phyloP scores from a whole-genome alignment of 2,113 vertebrate genomes.

The Heterotis niloticus region DNA sequence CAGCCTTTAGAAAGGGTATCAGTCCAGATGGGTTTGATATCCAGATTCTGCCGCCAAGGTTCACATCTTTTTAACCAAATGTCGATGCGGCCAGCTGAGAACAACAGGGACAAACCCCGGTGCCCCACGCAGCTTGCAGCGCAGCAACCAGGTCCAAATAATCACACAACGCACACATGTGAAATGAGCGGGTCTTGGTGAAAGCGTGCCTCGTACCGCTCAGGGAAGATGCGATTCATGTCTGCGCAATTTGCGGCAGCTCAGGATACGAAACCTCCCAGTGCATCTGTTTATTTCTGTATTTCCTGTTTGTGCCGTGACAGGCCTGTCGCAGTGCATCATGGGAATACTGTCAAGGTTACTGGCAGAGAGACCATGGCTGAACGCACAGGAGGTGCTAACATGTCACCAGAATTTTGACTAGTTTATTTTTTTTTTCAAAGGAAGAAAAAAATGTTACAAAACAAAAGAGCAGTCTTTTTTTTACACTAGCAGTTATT shows the following conservation, averaged over 20 bases:
- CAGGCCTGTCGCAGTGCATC: conserved; percentile 35
- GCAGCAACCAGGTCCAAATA: too few species aligned
- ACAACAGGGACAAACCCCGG: too few species aligned
- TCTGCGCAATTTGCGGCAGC: not conserved
- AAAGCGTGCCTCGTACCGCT: too few species aligned
- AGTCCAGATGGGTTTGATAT: too few species aligned
- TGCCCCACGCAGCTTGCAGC: too few species aligned
- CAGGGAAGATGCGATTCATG: too few species aligned
- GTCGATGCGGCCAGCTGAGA: too few species aligned
- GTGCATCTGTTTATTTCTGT: conserved; percentile 51
- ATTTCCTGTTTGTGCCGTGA: conserved; percentile 60
- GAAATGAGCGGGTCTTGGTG: too few species aligned
- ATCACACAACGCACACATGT: too few species aligned
- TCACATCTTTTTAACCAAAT: too few species aligned
- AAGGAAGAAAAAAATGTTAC: conserved; percentile 71
- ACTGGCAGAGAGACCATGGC: conserved; percentile 38
- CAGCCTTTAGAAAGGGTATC: too few species aligned
- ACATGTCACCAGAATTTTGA: conserved; percentile 87
- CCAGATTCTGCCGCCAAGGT: too few species aligned
- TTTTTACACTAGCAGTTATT: conserved; percentile 98
- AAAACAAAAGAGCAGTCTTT: conserved; percentile 69
- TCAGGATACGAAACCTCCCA: conserved; percentile 23
- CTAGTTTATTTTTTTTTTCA: conserved; percentile 92
- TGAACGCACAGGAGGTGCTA: conserved; percentile 65
- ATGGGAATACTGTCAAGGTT: conserved; percentile 36